These are phyloP conservation scores for Alaudala cheleensis DNA, from an alignment of 2,113 vertebrate species.

Conservation along the genomic window DNA sequence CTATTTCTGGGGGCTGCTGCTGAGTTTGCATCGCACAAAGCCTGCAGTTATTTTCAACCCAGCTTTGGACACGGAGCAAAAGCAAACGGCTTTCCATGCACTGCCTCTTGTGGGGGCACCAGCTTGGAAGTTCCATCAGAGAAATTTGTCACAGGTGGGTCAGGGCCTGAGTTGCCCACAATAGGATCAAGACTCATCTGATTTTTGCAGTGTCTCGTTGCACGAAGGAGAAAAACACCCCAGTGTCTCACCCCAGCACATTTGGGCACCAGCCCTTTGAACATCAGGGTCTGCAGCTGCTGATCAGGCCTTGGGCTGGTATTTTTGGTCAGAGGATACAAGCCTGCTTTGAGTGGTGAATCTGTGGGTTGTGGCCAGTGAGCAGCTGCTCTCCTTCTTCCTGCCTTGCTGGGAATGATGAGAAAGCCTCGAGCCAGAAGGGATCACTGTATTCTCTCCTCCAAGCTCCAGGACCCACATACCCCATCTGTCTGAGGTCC, in stretches of 20 bases:
- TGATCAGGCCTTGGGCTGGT: not conserved
- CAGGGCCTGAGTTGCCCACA: not conserved
- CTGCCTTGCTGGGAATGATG: not conserved
- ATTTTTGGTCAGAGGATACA: not conserved
- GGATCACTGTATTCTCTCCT: not conserved
- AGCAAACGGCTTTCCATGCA: not conserved
- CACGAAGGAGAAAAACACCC: not conserved
- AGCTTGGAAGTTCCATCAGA: not conserved
- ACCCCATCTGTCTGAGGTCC: not conserved
- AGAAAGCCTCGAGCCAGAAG: not conserved
- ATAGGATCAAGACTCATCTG: rapidly evolving
- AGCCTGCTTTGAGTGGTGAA: not conserved
- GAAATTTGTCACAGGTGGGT: not conserved
- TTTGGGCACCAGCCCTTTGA: not conserved
- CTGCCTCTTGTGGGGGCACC: rapidly evolving
- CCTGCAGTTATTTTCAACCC: not conserved
- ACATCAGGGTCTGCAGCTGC: not conserved
- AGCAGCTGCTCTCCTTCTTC: not conserved
- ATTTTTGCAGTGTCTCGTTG: rapidly evolving
- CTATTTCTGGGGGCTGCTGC: slow-evolving; percentile 21
- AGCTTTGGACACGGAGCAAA: not conserved
- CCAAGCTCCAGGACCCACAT: not conserved
- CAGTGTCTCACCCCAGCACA: not conserved
- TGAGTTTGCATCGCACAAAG: not conserved
- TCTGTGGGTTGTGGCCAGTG: not conserved